A percentile compares a stretch with the other conserved stretches of the same genome.
phyloP scores from a whole-genome alignment of 2,888 invertebrate species.

The Hypomecis punctinalis region DNA sequence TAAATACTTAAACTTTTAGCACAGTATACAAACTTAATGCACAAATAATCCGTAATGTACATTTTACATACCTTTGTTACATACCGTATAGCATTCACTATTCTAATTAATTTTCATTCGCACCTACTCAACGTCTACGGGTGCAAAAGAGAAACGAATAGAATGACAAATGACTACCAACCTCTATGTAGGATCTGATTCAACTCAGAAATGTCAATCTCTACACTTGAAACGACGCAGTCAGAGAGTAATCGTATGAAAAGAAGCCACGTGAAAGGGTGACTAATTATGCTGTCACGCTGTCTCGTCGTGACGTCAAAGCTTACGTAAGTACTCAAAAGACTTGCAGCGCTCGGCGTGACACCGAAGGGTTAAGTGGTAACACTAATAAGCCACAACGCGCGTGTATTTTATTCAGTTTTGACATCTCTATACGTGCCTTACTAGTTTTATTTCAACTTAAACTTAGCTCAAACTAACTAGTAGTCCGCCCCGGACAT shows the following conservation, averaged over 20 bases:
- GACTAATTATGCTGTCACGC: slow-evolving; percentile 33
- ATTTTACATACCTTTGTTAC: too few relatives aligned
- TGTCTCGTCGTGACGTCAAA: slow-evolving; percentile 20
- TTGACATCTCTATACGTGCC: not conserved
- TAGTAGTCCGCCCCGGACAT: too few relatives aligned
- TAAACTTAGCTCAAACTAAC: too few relatives aligned
- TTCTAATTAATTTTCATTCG: too few relatives aligned
- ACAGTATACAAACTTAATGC: too few relatives aligned
- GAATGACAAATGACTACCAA: too few relatives aligned
- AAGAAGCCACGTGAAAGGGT: slow-evolving; percentile 29
- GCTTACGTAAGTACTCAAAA: slow-evolving; percentile 20
- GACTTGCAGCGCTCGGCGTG: slow-evolving; percentile 18
- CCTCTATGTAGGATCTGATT: not conserved
- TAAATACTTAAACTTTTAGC: too few relatives aligned
- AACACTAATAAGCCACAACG: slow-evolving; percentile 20
- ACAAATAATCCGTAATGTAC: too few relatives aligned
- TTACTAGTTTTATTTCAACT: too few relatives aligned
- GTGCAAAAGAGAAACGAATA: too few relatives aligned
- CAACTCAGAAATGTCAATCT: not conserved
- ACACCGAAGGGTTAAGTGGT: slow-evolving; percentile 21
- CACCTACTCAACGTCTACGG: too few relatives aligned
- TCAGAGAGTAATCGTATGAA: slow-evolving; percentile 23
- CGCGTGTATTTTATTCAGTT: slow-evolving; percentile 9
- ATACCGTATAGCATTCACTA: too few relatives aligned
- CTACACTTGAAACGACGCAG: not conserved